Evolutionary conservation across 2,113 vertebrate species (phyloP).

Genomic region (Leucopsar rothschildi): DNA sequence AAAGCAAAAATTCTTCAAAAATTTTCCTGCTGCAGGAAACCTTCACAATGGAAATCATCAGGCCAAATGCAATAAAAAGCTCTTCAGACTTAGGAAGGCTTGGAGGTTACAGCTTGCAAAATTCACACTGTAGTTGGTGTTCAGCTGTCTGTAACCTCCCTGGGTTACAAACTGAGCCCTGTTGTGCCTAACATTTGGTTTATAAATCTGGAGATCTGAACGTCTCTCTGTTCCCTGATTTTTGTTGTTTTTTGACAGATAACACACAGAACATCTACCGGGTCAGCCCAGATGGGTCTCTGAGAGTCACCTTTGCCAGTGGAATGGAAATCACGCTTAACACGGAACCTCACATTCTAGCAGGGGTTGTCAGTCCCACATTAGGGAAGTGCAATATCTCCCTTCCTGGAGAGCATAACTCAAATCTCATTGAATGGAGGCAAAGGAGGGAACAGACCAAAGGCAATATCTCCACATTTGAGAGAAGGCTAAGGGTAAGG

Average conservation of each 20-base stretch:
- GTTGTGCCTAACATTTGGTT: neutral
- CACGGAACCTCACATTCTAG: conserved; percentile 90
- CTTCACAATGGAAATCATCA: neutral
- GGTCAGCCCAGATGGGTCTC: conserved; percentile 91
- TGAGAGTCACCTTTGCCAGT: conserved; percentile 90
- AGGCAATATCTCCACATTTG: conserved; percentile 91
- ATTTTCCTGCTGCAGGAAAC: neutral
- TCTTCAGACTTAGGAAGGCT: neutral
- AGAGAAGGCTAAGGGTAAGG: conserved; percentile 94
- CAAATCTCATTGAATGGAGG: conserved; percentile 96
- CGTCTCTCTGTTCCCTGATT: neutral
- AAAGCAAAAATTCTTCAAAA: neutral
- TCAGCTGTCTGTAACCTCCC: neutral
- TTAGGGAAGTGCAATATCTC: conserved; percentile 96
- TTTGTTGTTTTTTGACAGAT: conserved; percentile 72
- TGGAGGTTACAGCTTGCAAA: neutral
- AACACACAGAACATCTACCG: conserved; percentile 92
- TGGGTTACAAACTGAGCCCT: neutral
- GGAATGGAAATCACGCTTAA: conserved; percentile 95
- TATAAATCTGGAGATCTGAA: neutral
- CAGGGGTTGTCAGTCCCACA: conserved; percentile 89
- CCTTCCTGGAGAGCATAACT: conserved; percentile 91
- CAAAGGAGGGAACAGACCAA: conserved; percentile 95
- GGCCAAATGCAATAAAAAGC: neutral
- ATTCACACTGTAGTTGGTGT: neutral